A percentile compares a stretch with the other conserved stretches of the same genome.
phyloP scores from a whole-genome alignment of 2,113 vertebrate species.

The Ochotona princeps region DNA sequence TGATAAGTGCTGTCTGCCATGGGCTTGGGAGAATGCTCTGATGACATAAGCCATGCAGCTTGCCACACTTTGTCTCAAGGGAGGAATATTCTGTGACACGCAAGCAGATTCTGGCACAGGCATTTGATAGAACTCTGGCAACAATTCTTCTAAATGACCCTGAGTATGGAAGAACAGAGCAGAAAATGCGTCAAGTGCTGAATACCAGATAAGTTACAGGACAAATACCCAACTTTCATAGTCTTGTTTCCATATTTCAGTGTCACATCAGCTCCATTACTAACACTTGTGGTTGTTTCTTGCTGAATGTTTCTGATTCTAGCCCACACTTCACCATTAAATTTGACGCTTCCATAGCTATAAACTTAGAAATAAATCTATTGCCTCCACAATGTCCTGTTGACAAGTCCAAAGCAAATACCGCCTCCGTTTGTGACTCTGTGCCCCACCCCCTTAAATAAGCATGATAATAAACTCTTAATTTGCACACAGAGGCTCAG shows the following conservation, averaged over 20 bases:
- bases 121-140: not conserved
- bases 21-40: not conserved
- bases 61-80: not conserved
- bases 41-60: no score
- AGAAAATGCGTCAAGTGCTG: not conserved
- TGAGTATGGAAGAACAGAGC: not conserved
- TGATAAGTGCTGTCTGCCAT: not conserved
- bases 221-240: fast-evolving
- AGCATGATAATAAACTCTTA: not conserved
- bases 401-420: not conserved
- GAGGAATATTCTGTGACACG: not conserved
- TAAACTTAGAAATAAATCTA: not conserved
- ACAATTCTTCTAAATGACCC: not conserved
- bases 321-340: not conserved
- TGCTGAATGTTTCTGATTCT: not conserved
- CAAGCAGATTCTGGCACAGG: not conserved
- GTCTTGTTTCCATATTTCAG: not conserved
- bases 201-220: not conserved
- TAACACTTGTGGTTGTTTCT: not conserved
- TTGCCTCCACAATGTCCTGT: not conserved
- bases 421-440: not conserved
- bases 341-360: not conserved
- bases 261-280: not conserved
- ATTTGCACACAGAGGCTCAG: not conserved
- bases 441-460: not conserved